A percentile compares a stretch with the other conserved stretches of the same genome.
Evolutionary conservation across 2,888 invertebrate species (phyloP).

Genomic region (Campoplex nolae): DNA sequence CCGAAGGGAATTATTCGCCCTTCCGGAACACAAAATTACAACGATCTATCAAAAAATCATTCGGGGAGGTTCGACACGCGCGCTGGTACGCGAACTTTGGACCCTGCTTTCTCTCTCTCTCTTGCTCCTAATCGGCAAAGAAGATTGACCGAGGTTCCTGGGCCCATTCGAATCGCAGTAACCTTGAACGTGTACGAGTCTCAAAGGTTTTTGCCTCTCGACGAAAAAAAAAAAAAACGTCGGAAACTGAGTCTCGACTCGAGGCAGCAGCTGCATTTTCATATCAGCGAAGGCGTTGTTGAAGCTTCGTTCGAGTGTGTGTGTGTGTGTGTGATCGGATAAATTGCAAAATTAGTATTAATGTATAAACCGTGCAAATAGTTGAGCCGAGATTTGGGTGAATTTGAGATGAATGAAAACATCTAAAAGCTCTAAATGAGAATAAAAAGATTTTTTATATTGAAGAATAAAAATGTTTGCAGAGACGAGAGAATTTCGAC

Average conservation of each 20-base stretch:
- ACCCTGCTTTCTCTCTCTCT: not conserved
- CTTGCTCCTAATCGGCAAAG: not conserved
- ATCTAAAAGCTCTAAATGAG: not conserved
- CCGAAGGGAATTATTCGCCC: not conserved
- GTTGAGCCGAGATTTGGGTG: not conserved
- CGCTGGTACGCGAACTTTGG: not conserved
- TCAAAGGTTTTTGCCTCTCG: constrained; percentile 46
- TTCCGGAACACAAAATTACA: not conserved
- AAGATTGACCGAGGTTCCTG: constrained; percentile 32
- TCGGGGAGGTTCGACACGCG: not conserved
- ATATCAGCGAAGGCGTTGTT: constrained; percentile 51
- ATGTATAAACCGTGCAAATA: not conserved
- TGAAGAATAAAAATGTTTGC: too few relatives aligned
- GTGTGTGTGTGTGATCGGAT: not conserved
- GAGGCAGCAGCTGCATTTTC: constrained; percentile 38
- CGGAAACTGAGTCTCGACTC: constrained; percentile 52
- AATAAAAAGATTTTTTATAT: too few relatives aligned
- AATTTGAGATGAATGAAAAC: not conserved
- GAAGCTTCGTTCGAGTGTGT: not conserved
- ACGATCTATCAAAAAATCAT: not conserved
- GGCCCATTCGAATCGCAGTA: constrained; percentile 36
- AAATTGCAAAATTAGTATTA: not conserved
- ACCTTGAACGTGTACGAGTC: constrained; percentile 52
- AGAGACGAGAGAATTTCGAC: too few relatives aligned
- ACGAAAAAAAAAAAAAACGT: constrained; percentile 29